A percentile compares a stretch with the other conserved stretches of the same genome.
phyloP scores from a whole-genome alignment of 2,113 vertebrate species.

The Antigone vipio region DNA sequence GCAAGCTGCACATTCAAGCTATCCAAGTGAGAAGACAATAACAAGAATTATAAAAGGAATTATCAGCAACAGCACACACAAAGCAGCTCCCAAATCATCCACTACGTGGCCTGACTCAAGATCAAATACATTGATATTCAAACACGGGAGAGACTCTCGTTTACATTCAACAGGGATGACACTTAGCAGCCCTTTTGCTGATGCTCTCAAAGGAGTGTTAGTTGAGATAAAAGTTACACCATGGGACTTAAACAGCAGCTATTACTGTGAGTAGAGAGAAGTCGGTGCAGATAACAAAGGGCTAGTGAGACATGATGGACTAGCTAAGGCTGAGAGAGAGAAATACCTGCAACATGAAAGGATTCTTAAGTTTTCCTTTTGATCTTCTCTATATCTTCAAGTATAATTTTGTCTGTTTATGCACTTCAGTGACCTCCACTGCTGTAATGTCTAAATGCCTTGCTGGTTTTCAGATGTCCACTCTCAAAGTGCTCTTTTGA shows the following conservation, averaged over 20 bases:
- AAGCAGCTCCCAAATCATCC: constrained; percentile 5
- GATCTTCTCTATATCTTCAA: neutral
- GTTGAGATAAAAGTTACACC: constrained; percentile 25
- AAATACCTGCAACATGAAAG: constrained; percentile 8
- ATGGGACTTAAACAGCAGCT: constrained; percentile 24
- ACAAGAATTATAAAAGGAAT: constrained; percentile 31
- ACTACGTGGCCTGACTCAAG: constrained; percentile 8
- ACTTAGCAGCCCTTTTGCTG: constrained; percentile 10
- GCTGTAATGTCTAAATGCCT: neutral
- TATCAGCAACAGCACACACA: neutral
- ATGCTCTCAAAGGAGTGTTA: constrained; percentile 22
- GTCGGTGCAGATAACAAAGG: constrained; percentile 11
- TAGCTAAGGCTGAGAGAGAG: neutral
- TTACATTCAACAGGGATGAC: constrained; percentile 33
- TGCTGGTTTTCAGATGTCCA: neutral
- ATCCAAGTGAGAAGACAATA: constrained; percentile 18
- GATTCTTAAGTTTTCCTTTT: constrained; percentile 15
- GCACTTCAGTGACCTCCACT: neutral
- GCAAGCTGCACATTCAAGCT: neutral
- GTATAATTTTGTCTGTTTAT: constrained; percentile 6
- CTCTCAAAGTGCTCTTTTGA: neutral
- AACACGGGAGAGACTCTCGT: neutral
- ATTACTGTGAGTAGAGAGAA: constrained; percentile 20
- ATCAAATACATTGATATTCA: constrained; percentile 25
- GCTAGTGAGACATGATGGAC: neutral